Conservation (phyloP, 64 coral and sea anemone genomes). For the Dendrophyllia cribrosa region DNA sequence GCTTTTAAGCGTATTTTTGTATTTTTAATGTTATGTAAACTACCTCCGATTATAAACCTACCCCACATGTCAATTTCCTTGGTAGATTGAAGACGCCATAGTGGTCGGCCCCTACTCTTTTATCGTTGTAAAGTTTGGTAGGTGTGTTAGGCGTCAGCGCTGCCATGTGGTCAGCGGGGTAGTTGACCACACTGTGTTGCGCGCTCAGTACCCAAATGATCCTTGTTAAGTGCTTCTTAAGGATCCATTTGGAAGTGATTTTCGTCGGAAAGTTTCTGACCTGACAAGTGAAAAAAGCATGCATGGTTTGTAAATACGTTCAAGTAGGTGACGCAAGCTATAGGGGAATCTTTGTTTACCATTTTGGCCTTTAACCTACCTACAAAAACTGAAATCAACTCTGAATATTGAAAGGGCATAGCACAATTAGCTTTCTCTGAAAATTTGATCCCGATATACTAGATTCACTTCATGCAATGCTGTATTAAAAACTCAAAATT, state of each 20-base stretch:
- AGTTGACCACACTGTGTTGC: constrained; percentile 78
- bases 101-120: not conserved
- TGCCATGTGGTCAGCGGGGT: constrained; percentile 69
- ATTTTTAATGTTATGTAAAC: no score
- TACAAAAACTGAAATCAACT: no score
- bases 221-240: constrained; percentile 58
- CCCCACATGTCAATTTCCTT: constrained; percentile 47
- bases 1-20: no score
- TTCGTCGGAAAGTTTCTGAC: constrained; percentile 73
- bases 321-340: no score
- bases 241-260: constrained; percentile 63
- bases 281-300: not conserved
- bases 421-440: no score
- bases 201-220: constrained; percentile 68
- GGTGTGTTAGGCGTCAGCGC: constrained; percentile 76
- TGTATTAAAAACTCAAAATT: no score
- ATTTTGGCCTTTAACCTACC: no score
- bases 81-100: constrained; percentile 74
- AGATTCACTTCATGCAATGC: no score
- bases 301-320: no score
- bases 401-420: no score
- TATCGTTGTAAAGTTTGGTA: constrained; percentile 82
- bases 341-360: no score
- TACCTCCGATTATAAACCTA: not conserved
- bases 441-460: no score